Evolutionary conservation across 2,113 vertebrate species (phyloP).

Genomic region (Origma solitaria): DNA sequence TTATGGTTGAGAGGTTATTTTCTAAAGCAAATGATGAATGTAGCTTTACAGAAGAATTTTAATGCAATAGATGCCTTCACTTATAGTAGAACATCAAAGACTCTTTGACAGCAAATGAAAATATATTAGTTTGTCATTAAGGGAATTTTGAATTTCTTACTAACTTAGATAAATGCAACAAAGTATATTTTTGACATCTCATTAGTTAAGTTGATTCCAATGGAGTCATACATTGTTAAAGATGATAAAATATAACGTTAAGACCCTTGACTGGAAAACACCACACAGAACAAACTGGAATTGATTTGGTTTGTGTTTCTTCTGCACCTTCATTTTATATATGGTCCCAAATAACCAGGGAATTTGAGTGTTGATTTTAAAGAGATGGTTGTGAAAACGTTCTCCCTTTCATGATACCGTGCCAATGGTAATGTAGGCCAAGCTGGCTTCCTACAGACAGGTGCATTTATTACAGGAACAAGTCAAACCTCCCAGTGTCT

Average conservation of each 20-base stretch:
- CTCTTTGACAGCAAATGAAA: constrained; percentile 21
- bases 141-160: constrained; percentile 40
- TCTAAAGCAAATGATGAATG: constrained; percentile 11
- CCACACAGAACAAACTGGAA: neutral
- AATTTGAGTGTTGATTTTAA: neutral
- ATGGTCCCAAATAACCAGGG: neutral
- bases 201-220: constrained; percentile 43
- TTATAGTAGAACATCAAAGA: constrained; percentile 3
- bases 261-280: neutral
- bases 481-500: neutral
- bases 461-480: neutral
- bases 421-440: neutral
- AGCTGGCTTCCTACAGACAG: neutral
- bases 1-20: constrained; percentile 11
- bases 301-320: neutral
- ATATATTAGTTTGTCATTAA: constrained; percentile 28
- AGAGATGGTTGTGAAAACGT: neutral
- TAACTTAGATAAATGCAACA: constrained; percentile 69
- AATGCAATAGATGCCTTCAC: constrained; percentile 24
- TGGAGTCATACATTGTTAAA: neutral
- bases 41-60: constrained; percentile 21
- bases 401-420: neutral
- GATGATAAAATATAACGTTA: neutral
- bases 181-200: constrained; percentile 44
- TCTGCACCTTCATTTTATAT: neutral